Evolutionary conservation across 1,140 invertebrate species (phyloP), one percentile per base, ranked within the genome.

Genomic region (Diorhabda elongata): DNA sequence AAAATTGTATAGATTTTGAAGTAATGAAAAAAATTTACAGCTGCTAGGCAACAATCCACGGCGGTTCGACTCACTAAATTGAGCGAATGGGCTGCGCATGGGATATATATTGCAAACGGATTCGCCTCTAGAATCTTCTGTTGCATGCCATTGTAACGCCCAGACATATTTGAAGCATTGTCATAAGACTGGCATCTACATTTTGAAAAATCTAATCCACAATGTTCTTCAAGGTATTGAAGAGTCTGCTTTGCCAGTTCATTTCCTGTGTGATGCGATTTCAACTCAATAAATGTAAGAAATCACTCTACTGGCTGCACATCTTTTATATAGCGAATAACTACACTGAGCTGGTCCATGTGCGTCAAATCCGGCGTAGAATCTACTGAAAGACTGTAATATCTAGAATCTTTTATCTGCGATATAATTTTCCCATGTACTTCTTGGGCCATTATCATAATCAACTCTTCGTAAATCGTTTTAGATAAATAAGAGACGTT

Each of bases 361-460:
- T 65, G 64, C 7, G 64, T 68, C 59, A 81, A 71, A 73, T 82
- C 78, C 57, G 79, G 77, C 11, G 78, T 81, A 4, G 78, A 82
- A 76, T 82, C 80, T n/a, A 82, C 72, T 61, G 77, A 78, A 62
- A 81, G 73, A 60, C 75, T 76, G 73, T 75, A 83, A 73, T 83
- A 83, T 71, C 78, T 78, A 41, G 77, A 69, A 63, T 64, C 47
- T 69, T 74, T 81, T 43, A 80, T 59, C 75, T 82, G 73, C 41
- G 75, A 56, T 47, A 76, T 63, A 62, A 81, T 81, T 44, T 69
- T 74, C 8, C n/a, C 44, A 45, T n/a, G 26, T 11, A 69, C 61
- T 45, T 64, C 43, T 43, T 64, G 11, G 8, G 45, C 52, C 69
- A 81, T 71, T 64, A 81, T 60, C 2, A 69, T 41, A 73, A 82